Conservation (phyloP, 2,113 vertebrate species). For the Bufo gargarizans region DNA sequence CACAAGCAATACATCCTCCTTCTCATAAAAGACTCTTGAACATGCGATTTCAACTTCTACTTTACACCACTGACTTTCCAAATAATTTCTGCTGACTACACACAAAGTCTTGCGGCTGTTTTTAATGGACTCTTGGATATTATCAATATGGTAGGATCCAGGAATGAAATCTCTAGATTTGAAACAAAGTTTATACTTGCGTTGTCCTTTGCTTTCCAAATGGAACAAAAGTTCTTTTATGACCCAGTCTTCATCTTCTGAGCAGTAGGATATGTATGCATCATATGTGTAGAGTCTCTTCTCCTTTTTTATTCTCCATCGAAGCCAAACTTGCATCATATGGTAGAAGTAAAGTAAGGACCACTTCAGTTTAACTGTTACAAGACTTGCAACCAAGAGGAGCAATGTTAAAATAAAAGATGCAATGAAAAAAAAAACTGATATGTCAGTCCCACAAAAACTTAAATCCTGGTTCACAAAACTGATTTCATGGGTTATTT, state of each 20-base stretch:
- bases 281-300: constrained; percentile 55
- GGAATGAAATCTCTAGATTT: constrained; percentile 61
- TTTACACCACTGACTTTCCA: constrained; percentile 61
- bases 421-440: constrained; percentile 43
- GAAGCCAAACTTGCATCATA: constrained; percentile 49
- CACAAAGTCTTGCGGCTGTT: constrained; percentile 61
- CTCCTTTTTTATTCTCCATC: background rate
- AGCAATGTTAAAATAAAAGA: constrained; percentile 13
- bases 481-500: background rate
- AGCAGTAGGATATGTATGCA: constrained; percentile 60
- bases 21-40: constrained; percentile 55
- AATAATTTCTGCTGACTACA: constrained; percentile 53
- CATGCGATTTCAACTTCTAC: constrained; percentile 61
- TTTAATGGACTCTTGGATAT: constrained; percentile 60
- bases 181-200: constrained; percentile 56
- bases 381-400: constrained; percentile 37
- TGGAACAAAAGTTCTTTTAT: constrained; percentile 45
- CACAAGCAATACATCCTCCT: constrained; percentile 59
- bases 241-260: constrained; percentile 60
- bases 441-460: constrained; percentile 50
- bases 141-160: constrained; percentile 59
- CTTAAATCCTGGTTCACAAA: constrained; percentile 53
- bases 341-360: constrained; percentile 54
- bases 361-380: constrained; percentile 59
- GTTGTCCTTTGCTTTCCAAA: constrained; percentile 53